Conservation (phyloP, 2,113 vertebrate genomes). For the Athene noctua region DNA sequence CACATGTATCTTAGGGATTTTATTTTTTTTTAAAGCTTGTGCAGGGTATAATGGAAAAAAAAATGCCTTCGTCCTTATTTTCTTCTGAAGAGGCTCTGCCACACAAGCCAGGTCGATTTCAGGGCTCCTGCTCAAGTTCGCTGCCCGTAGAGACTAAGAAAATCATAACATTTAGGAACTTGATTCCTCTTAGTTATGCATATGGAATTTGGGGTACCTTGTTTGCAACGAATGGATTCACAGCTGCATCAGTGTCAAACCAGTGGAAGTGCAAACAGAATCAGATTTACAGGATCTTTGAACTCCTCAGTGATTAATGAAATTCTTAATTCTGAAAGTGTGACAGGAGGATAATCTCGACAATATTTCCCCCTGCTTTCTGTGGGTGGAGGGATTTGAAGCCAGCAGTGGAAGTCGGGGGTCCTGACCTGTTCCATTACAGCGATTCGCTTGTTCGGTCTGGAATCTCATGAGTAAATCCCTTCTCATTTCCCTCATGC, state of each 20-base stretch:
- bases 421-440: conserved; percentile 3
- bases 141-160: not conserved
- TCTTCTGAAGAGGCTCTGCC: not conserved
- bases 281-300: conserved; percentile 61
- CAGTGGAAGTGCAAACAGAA: not conserved
- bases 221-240: conserved; percentile 28
- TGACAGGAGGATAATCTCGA: conserved; percentile 43
- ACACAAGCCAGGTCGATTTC: not conserved
- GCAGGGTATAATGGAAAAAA: not conserved
- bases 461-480: not conserved
- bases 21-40: not conserved
- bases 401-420: not conserved
- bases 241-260: conserved; percentile 25
- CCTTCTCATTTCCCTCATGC: not conserved
- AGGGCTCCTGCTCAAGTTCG: conserved; percentile 19
- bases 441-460: not conserved
- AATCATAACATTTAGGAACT: not conserved
- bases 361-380: conserved; percentile 31
- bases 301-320: conserved; percentile 48
- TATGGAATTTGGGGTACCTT: conserved; percentile 15
- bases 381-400: conserved; percentile 34
- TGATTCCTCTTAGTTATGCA: conserved; percentile 3
- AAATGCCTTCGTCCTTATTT: not conserved
- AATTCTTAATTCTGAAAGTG: conserved; percentile 61
- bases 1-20: not conserved